Conservation (phyloP, 2,888 invertebrate genomes). For the Metacarcinus magister region DNA sequence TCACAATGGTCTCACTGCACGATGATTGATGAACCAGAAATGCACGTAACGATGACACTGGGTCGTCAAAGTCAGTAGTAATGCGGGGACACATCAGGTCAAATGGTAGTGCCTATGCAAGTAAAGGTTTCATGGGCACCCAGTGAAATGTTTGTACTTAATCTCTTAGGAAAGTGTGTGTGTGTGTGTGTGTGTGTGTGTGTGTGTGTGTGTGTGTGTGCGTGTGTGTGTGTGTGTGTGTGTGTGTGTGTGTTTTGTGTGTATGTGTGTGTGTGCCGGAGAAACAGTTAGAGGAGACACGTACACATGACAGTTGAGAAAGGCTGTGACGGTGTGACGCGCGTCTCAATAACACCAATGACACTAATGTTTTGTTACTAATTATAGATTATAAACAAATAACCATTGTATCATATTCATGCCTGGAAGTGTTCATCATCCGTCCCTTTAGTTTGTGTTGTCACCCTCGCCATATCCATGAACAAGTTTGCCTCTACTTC, state of each 20-base stretch:
- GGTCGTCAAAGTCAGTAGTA: neutral
- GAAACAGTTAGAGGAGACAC: neutral
- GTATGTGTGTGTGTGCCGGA: neutral
- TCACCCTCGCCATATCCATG: neutral
- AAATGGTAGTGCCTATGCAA: neutral
- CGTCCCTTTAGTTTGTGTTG: neutral
- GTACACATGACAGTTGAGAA: neutral
- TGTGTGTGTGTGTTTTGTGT: neutral
- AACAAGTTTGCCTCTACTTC: neutral
- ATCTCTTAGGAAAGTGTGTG: neutral
- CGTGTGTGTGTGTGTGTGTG: slow-evolving; percentile 26
- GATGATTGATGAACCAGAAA: neutral
- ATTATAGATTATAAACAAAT: neutral
- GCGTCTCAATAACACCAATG: neutral
- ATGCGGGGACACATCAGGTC: neutral
- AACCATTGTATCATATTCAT: neutral
- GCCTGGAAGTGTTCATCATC: neutral
- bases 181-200: slow-evolving; percentile 9
- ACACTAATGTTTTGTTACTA: neutral
- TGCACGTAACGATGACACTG: neutral
- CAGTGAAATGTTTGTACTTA: neutral
- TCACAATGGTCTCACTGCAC: neutral
- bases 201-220: slow-evolving; percentile 39
- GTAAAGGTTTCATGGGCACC: neutral
- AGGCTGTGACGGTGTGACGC: neutral